Base-by-base conservation (phyloP, 2,113 vertebrate species). In the Formicarius rufipectus region DNA sequence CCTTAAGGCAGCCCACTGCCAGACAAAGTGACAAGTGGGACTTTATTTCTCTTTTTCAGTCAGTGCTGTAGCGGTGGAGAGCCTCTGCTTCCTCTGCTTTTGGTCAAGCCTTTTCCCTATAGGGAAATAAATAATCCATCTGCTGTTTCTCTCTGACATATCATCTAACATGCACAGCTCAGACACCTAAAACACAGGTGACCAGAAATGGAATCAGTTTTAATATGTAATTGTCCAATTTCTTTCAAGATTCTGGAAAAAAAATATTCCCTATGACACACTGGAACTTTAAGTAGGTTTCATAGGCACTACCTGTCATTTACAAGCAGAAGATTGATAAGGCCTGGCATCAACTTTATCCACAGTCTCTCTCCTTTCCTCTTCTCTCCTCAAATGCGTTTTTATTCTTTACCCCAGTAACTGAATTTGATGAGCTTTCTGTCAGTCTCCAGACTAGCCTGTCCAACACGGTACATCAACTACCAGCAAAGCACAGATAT, bases 91-190 rank as follows among this genome's bases (percentile, higher is more conserved):
- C 45, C 58, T 84, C 40, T 90, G 64, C 52, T 85, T 89, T 91
- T 75, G 87, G 74, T 56, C 73, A 88, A 82, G 31, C 56, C 33
- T 53, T 49, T 95, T 85, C 55, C 7, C 73, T 83, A 25, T 27
- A 91, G 85, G 59, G 53, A 85, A 93, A 93, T 94, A 95, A 96
- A 96, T 96, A 93, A 96, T 82, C 89, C 62, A 94, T 92, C 76
- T 78, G 17, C 78, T 84, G 47, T 91, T 96, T 79, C 90, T 92
- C 40, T 69, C 50, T 84, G 74, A 78, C n/a, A 40, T 49, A 23
- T 88, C 79, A 63, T 89, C 53, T 56, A 72, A 62, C 42, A 55
- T 35, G 42, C 40, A 73, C 4, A 6, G 40, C 37, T 96, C 69
- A 90, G 58, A 86, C 37, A 58, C 90, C 66, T 95, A 56, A 96